Base-by-base conservation (phyloP, 2,888 invertebrate genomes). In the Lycocerus yunnanus region DNA sequence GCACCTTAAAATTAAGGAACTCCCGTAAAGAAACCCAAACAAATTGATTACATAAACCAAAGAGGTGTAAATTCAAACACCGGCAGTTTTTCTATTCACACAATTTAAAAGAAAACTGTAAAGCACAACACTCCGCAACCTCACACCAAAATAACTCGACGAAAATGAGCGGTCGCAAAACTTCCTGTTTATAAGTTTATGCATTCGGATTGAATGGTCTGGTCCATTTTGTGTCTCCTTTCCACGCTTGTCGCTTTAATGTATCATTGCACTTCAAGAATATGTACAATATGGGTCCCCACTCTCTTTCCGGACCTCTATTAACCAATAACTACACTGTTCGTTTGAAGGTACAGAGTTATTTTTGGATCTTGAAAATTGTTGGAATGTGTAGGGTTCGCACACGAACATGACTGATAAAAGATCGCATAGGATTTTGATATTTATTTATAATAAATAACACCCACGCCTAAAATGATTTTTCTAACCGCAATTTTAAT, bases 181-280 rank as follows among this genome's bases (percentile, higher is more conserved):
- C 77, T 77, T 77, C 75, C 77, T 77, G 77, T 75, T 77, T 75
- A 67, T 73, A 69, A 73, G 77, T 73, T 77, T 74, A 74, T 77
- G 77, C 75, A 72, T 66, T 75, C 72, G 73, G 75, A 71, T 75
- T 77, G 74, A 75, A 75, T 70, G 71, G 77, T 77, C 71, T 75
- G 77, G 77, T 71, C 77, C 77, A 75, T 71, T 66, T 71, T 68
- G 14, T 58, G 58, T 77, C 74, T 71, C 73, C 71, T 10, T 77
- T 61, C 15, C 58, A 72, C 76, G 66, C 20, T 69, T 71, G n/a
- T 20, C 58, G 21, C 14, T 58, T 21, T 43, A 20, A 72, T 73
- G 15, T 70, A 70, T 68, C 59, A 65, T 73, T 72, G 69, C 72
- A 68, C 71, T 61, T 71, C 75, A 24, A 67, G 58, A 69, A 71